phyloP scores from a whole-genome alignment of 2,888 invertebrate species.

The Coenonympha arcania region DNA sequence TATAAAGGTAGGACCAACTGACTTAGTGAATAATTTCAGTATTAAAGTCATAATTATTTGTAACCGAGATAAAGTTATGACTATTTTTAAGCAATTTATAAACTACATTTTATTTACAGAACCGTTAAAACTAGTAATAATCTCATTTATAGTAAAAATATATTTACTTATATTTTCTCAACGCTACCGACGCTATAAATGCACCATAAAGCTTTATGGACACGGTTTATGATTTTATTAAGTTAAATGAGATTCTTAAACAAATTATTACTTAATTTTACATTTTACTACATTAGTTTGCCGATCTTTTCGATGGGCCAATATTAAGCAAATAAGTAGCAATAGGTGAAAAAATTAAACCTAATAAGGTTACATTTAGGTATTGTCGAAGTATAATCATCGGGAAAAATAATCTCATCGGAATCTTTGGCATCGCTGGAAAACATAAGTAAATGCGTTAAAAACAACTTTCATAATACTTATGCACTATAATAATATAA shows the following conservation, averaged over 20 bases:
- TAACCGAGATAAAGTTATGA: constrained; percentile 52
- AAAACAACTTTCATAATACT: constrained; percentile 50
- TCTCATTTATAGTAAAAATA: constrained; percentile 63
- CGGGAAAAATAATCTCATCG: constrained; percentile 34
- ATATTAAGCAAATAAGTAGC: constrained; percentile 21
- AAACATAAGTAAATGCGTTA: constrained; percentile 47
- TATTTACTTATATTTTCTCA: constrained; percentile 53
- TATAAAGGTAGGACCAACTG: too few relatives aligned
- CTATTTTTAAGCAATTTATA: constrained; percentile 39
- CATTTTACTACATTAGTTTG: constrained; percentile 16
- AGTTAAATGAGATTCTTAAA: constrained; percentile 33
- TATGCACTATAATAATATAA: constrained; percentile 64
- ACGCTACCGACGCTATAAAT: constrained; percentile 32
- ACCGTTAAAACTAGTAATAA: constrained; percentile 59
- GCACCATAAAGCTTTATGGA: constrained; percentile 24
- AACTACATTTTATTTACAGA: constrained; percentile 57
- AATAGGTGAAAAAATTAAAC: constrained; percentile 7
- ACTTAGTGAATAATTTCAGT: constrained; percentile 22
- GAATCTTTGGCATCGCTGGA: constrained; percentile 56
- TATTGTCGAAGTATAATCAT: background rate
- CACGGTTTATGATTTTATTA: constrained; percentile 24
- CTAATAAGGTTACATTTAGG: background rate
- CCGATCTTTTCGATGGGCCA: constrained; percentile 17
- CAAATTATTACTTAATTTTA: constrained; percentile 13
- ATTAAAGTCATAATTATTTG: constrained; percentile 31